Base-by-base conservation (phyloP, 2,888 invertebrate species). In the Choreutis nemorana region DNA sequence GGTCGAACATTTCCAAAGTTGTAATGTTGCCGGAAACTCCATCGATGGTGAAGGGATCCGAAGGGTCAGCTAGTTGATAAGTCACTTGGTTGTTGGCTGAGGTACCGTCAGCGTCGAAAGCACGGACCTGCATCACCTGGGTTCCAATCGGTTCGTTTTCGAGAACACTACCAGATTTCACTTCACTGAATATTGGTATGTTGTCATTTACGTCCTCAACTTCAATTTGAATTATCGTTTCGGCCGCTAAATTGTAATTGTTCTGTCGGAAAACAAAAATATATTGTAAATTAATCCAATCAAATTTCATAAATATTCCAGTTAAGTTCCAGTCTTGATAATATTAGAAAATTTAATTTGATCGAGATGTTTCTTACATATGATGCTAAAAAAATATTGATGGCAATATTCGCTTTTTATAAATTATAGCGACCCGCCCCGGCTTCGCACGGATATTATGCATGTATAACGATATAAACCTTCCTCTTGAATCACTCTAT, bases 151-250 rank as follows among this genome's bases (percentile, higher is more conserved):
- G 84, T 55, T 94, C 92, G 53, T 95, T 93, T 72, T 94, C 94
- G 35, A 91, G 67, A 3, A 94, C 92, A 44, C 87, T 89, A 1
- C 93, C 94, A 9, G 86, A 85, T 47, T 87, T 83, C 8, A 90
- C 84, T 60, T 92, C 91, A 25, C 89, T 88, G 51, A 96, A 94
- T 42, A 86, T 86, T 1, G 89, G 96, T 42, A 91, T 89, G 51
- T 94, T 94, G 57, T 96, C 96, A 53, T 96, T 96, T 0, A 93
- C 93, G 57, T 96, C 95, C 51, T 85, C 81, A 1, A 96, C 84
- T 60, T 87, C 84, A 16, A 96, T 87, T 46, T 85, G 86, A 28
- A 94, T 83, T 30, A 86, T 85, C 8, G 88, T 89, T 65, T 91
- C 91, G 2, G 90, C 87, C 2, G 89, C 89, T 55, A 94, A 66